Percentiles rank a stretch among this genome's conserved stretches.
These are phyloP conservation scores for Catostylus mosaicus DNA, from an alignment of 30 jellyfish, hydroid and myxozoan species.

Conservation along the genomic window DNA sequence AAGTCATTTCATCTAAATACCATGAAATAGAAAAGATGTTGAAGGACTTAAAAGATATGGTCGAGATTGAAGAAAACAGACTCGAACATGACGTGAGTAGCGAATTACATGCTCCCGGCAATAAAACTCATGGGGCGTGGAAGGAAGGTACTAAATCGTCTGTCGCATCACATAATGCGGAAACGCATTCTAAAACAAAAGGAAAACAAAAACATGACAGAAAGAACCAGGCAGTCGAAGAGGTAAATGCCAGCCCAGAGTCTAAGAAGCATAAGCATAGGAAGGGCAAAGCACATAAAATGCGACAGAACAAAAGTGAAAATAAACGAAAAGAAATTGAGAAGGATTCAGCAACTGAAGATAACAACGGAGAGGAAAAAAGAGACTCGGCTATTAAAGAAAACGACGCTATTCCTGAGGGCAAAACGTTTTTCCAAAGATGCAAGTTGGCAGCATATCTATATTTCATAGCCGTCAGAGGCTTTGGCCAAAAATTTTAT, in stretches of 20 bases:
- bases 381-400: background rate
- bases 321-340: conserved; percentile 1
- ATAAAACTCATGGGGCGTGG: no score
- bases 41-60: conserved; percentile 7
- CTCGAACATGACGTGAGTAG: background rate
- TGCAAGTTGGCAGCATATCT: conserved; percentile 65
- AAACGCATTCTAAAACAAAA: no score
- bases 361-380: background rate
- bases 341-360: background rate
- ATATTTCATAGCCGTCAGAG: conserved; percentile 55
- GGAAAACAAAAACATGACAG: no score
- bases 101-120: background rate
- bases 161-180: no score
- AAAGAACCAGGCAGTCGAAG: background rate
- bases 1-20: background rate
- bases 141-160: no score
- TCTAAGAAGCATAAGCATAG: background rate
- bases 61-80: conserved; percentile 6
- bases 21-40: conserved; percentile 13
- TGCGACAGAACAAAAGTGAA: background rate
- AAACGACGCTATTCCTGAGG: background rate
- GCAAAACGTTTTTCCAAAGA: conserved; percentile 12
- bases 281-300: background rate
- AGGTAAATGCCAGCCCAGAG: background rate
- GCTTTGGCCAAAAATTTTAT: conserved; percentile 61